A percentile compares a stretch with the other conserved stretches of the same genome.
Conservation (phyloP, 2,797 vertebrate genomes). For the Pseudomugil gertrudae region DNA sequence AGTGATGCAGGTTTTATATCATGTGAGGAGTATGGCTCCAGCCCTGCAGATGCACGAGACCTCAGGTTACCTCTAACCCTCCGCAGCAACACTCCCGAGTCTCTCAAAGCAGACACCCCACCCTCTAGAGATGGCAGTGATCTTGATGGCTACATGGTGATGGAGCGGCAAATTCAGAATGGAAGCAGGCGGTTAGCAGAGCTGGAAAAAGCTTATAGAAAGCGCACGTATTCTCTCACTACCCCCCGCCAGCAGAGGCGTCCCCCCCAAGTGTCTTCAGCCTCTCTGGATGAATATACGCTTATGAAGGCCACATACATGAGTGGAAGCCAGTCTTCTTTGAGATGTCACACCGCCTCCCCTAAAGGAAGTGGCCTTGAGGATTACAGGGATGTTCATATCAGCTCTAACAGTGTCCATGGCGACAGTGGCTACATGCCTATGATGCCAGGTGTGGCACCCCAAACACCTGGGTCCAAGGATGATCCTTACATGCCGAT, state of each 20-base stretch:
- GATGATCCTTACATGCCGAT: conserved; percentile 92
- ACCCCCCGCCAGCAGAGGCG: conserved; percentile 89
- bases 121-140: conserved; percentile 86
- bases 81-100: conserved; percentile 92
- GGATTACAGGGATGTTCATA: conserved; percentile 90
- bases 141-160: conserved; percentile 91
- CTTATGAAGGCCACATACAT: conserved; percentile 91
- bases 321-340: conserved; percentile 82
- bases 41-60: conserved; percentile 84
- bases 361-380: conserved; percentile 89
- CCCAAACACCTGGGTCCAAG: conserved; percentile 62
- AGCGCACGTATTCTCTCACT: conserved; percentile 93
- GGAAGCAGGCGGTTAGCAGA: conserved; percentile 74
- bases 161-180: conserved; percentile 86
- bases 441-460: conserved; percentile 88
- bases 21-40: conserved; percentile 93
- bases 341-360: conserved; percentile 85
- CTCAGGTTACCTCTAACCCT: conserved; percentile 81
- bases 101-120: conserved; percentile 87
- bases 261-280: conserved; percentile 89
- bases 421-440: conserved; percentile 93
- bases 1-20: conserved; percentile 94
- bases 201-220: conserved; percentile 86
- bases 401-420: conserved; percentile 75
- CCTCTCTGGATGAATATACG: conserved; percentile 94